Evolutionary conservation across 2,888 invertebrate genomes (phyloP), one percentile per base, ranked within the genome.

Genomic region (Lymantria dispar): DNA sequence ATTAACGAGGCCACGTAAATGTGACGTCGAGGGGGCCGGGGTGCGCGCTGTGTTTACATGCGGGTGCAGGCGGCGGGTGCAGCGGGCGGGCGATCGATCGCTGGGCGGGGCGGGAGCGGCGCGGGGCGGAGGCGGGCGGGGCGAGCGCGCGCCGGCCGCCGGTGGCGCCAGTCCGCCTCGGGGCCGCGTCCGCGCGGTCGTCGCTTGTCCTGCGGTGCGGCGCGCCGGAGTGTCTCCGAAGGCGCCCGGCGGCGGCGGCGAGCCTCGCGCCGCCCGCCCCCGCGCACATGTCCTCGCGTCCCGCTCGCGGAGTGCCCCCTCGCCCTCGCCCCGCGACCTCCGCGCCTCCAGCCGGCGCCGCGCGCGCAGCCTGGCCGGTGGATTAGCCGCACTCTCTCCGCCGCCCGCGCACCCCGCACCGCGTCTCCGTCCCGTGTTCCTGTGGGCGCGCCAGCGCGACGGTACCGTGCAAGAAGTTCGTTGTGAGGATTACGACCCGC

Each of bases 401-500:
- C 94, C 66, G 64, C 64, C 65, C 65, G 82, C 95, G 70, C 94
- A 62, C 60, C 66, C 64, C 64, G 81, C 69, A 84, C 93, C 95
- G 68, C 94, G 94, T 54, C 94, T 96, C 67, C 95, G 96, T 76
- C 96, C 96, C 64, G 95, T 97, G 63, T 97, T 97, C 85, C 93
- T 97, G 66, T 97, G 96, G 96, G 95, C 95, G 58, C 95, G 95
- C 77, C 95, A 96, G 82, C 94, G 94, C 69, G 95, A 96, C 85
- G 95, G 95, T 59, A 93, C 94, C 78, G 96, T 97, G 83, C 94
- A 96, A 77, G 95, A 96, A 85, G 96, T 97, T 70, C 94, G 94
- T 83, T 96, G 96, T 89, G 97, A 97, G 85, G 96, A 97, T 82
- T 96, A 96, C 92, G 96, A 97, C 91, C 94, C 95, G 80, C 92